Conservation (phyloP, 2,888 invertebrate genomes). For the Hydropsyche betteni region DNA sequence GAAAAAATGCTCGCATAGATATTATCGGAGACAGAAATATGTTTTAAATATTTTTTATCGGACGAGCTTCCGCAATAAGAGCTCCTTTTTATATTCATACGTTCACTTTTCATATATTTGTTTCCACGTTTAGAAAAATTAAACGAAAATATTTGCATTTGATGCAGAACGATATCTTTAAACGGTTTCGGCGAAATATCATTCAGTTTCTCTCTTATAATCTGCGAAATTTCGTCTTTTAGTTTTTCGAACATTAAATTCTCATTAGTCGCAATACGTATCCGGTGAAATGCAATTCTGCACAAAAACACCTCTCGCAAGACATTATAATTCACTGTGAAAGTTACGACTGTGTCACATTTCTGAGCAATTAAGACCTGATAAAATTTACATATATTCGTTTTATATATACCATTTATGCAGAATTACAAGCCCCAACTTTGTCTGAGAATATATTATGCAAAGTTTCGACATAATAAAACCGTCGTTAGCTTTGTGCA, state of each 20-base stretch:
- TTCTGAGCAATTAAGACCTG: neutral
- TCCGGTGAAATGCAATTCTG: constrained; percentile 9
- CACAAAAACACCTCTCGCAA: constrained; percentile 2
- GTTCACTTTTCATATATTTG: too few relatives aligned
- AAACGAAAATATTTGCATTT: too few relatives aligned
- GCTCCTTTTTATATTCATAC: neutral
- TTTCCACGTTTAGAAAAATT: too few relatives aligned
- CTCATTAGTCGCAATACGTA: constrained; percentile 32
- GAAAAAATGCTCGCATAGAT: constrained; percentile 3
- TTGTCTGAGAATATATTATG: too few relatives aligned
- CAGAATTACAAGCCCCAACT: too few relatives aligned
- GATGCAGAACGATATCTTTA: too few relatives aligned
- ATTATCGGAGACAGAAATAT: constrained; percentile 12
- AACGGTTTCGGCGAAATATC: too few relatives aligned
- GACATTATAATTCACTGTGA: neutral
- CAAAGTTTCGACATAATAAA: too few relatives aligned
- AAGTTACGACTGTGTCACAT: neutral
- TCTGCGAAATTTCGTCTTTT: too few relatives aligned
- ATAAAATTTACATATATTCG: constrained; percentile 17
- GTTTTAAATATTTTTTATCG: constrained; percentile 25
- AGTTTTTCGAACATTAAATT: constrained; percentile 32
- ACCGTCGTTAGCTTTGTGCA: too few relatives aligned
- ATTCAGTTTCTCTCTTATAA: too few relatives aligned
- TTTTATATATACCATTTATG: too few relatives aligned
- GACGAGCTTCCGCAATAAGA: neutral